These are phyloP conservation scores for Squalus acanthias DNA, from an alignment of 2,797 vertebrate genomes.

Conservation along the genomic window DNA sequence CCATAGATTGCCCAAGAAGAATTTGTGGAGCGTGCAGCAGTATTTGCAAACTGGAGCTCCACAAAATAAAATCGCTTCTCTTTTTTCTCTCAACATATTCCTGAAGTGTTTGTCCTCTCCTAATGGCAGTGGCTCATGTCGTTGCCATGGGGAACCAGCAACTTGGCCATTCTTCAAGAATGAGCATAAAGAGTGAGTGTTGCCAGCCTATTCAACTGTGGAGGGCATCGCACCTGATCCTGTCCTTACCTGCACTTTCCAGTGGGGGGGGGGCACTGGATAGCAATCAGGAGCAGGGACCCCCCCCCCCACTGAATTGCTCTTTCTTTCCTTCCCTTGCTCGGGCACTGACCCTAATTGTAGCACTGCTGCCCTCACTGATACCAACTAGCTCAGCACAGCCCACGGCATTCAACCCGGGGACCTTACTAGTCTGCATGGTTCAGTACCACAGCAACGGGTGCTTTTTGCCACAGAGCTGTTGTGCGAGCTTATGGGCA, in stretches of 20 bases:
- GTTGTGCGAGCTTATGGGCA: not conserved
- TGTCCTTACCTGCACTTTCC: not conserved
- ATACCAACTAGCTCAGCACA: not conserved
- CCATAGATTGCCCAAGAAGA: not conserved
- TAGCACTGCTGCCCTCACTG: not conserved
- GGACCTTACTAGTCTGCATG: not conserved
- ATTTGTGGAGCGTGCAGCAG: not conserved
- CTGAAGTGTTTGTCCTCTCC: constrained; percentile 13
- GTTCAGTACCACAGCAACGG: not conserved
- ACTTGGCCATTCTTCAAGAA: constrained; percentile 20
- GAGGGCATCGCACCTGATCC: not conserved
- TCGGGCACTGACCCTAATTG: not conserved
- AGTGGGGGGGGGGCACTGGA: not conserved
- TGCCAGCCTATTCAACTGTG: constrained; percentile 9
- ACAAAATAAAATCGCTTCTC: not conserved
- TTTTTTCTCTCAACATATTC: not conserved
- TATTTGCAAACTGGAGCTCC: not conserved
- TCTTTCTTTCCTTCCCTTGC: not conserved
- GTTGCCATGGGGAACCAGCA: not conserved
- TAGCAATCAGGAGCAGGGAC: not conserved
- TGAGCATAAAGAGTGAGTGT: not conserved
- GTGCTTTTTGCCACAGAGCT: not conserved
- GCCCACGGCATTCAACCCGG: not conserved
- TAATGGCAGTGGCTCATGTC: not conserved
- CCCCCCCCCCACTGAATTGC: not conserved